Percentiles rank a stretch among this genome's conserved stretches.
These are phyloP conservation scores for Holothuria scabra DNA, from an alignment of 53 echinoderm and acorn worm genomes.

Conservation along the genomic window DNA sequence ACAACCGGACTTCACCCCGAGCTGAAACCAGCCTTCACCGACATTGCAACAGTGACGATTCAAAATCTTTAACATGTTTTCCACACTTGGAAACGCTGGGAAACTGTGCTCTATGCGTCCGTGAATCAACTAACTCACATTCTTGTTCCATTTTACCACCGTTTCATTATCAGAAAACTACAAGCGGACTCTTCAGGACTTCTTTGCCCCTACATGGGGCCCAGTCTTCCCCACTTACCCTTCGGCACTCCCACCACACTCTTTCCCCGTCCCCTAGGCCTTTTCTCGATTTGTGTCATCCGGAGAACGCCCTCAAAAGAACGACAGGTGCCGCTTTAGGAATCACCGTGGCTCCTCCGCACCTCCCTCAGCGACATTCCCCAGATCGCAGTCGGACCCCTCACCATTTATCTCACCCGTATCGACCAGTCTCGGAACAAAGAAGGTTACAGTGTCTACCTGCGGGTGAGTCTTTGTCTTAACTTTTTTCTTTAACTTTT, in stretches of 20 bases:
- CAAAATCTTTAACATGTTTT: constrained; percentile 68
- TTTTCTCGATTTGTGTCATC: constrained; percentile 44
- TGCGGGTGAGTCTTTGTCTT: constrained; percentile 73
- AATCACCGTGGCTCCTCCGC: constrained; percentile 31
- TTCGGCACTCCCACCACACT: constrained; percentile 61
- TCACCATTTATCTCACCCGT: constrained; percentile 54
- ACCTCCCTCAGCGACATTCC: constrained; percentile 32
- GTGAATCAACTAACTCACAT: constrained; percentile 57
- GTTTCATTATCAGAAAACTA: constrained; percentile 32
- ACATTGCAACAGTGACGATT: constrained; percentile 60
- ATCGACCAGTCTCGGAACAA: constrained; percentile 73
- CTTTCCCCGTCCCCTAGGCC: constrained; percentile 29
- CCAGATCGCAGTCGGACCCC: constrained; percentile 50
- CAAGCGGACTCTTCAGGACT: constrained; percentile 50
- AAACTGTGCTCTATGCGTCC: constrained; percentile 78
- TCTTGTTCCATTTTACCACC: constrained; percentile 39
- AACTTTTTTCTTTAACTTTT: neutral
- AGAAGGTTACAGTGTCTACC: constrained; percentile 85
- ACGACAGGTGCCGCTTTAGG: constrained; percentile 33
- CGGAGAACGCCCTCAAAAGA: constrained; percentile 31
- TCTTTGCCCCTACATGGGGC: constrained; percentile 56
- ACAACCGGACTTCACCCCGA: constrained; percentile 68
- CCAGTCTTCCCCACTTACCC: constrained; percentile 55
- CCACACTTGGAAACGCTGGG: constrained; percentile 76
- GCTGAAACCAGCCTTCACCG: constrained; percentile 66